These are phyloP conservation scores for Bacillus rossius DNA, from an alignment of 1,140 invertebrate species.

Conservation along the genomic window DNA sequence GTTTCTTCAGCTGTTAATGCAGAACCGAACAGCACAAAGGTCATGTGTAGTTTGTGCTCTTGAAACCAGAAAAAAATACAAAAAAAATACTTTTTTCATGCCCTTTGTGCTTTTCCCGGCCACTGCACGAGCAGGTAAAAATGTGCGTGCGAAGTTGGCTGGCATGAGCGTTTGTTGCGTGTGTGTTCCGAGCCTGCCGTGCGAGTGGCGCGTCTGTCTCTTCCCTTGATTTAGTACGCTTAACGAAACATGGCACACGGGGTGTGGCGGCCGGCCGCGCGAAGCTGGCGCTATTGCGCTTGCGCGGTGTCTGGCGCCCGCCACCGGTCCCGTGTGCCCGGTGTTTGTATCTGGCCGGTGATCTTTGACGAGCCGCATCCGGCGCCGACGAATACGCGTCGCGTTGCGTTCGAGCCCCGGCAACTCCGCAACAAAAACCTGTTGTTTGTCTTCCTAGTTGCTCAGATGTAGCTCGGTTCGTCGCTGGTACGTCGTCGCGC, in stretches of 20 bases:
- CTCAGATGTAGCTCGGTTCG: slow-evolving; percentile 8
- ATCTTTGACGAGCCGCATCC: not conserved
- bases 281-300: slow-evolving; percentile 5
- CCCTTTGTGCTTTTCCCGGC: slow-evolving; percentile 10
- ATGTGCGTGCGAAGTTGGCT: not conserved
- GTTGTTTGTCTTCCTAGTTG: slow-evolving; percentile 24
- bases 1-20: slow-evolving; percentile 7
- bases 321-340: not conserved
- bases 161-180: not conserved
- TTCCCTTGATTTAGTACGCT: slow-evolving; percentile 26
- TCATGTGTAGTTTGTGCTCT: not conserved
- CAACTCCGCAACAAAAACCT: slow-evolving; percentile 6
- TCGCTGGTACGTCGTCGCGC: not conserved
- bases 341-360: not conserved
- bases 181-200: not conserved
- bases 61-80: not conserved
- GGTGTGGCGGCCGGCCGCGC: slow-evolving; percentile 1
- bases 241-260: slow-evolving; percentile 9
- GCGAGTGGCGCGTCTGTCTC: slow-evolving; percentile 14
- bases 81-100: not conserved
- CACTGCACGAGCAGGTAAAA: not conserved
- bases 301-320: not conserved
- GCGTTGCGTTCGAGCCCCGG: slow-evolving; percentile 1
- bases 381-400: not conserved
- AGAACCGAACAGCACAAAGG: slow-evolving; percentile 13